phyloP scores from a whole-genome alignment of 2,888 invertebrate genomes.

The Meandrusa payeni region DNA sequence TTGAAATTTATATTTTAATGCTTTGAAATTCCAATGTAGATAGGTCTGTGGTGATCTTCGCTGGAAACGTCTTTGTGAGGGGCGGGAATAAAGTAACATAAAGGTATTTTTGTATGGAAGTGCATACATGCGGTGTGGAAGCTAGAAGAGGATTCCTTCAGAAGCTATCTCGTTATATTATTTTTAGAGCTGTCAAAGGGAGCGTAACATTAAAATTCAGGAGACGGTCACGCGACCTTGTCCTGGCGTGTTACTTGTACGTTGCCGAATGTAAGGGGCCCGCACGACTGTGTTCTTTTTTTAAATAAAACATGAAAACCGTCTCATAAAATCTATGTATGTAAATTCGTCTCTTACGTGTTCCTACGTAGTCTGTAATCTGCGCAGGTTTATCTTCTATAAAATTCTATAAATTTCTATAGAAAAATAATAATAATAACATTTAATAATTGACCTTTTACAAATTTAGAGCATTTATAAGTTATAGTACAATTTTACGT shows the following conservation, averaged over 20 bases:
- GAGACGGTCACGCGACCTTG: conserved; percentile 65
- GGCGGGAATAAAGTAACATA: conserved; percentile 33
- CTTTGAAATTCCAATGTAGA: conserved; percentile 38
- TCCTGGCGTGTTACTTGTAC: conserved; percentile 48
- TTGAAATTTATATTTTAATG: conserved; percentile 28
- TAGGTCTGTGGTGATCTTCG: conserved; percentile 37
- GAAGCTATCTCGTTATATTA: conserved; percentile 53
- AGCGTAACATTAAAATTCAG: conserved; percentile 71
- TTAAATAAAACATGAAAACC: conserved; percentile 54
- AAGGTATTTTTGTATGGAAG: conserved; percentile 34
- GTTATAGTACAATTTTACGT: no score
- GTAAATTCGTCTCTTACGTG: conserved; percentile 29
- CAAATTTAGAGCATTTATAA: no score
- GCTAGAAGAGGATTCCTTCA: conserved; percentile 30
- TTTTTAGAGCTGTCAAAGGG: conserved; percentile 73
- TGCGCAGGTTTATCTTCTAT: no score
- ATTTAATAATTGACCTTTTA: no score
- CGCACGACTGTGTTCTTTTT: conserved; percentile 41
- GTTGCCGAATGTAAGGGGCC: conserved; percentile 36
- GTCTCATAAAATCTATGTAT: conserved; percentile 47
- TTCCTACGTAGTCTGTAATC: conserved; percentile 8
- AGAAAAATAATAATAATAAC: no score
- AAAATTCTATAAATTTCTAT: no score
- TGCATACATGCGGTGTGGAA: conserved; percentile 38
- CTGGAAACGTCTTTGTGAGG: conserved; percentile 36